A percentile compares a stretch with the other conserved stretches of the same genome.
These are phyloP conservation scores for Sebastes nivosus DNA, from an alignment of 2,797 vertebrate genomes.

Conservation along the genomic window DNA sequence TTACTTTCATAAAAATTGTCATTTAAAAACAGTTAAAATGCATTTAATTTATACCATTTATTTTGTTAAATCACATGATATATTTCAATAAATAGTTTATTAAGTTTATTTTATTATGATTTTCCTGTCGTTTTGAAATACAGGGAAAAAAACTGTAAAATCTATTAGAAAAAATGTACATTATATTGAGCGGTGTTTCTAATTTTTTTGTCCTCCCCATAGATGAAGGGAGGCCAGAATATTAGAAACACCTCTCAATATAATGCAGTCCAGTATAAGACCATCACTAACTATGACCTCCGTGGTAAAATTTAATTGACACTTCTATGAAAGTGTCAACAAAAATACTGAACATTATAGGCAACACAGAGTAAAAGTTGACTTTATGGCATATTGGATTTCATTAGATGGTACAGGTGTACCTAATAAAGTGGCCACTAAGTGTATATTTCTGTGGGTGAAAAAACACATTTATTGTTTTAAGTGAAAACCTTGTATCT, in stretches of 20 bases:
- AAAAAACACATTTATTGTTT: not conserved
- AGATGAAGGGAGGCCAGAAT: not conserved
- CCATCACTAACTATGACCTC: not conserved
- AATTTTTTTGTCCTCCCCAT: not conserved
- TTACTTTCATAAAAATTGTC: too few relatives aligned
- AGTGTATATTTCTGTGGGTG: not conserved
- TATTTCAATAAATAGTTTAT: too few relatives aligned
- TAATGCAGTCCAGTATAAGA: not conserved
- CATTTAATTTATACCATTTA: rapidly evolving
- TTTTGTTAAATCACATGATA: too few relatives aligned
- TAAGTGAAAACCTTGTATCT: not conserved
- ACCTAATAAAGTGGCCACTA: not conserved
- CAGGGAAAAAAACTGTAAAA: too few relatives aligned
- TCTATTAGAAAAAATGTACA: rapidly evolving
- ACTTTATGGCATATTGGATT: not conserved
- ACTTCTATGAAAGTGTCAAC: not conserved
- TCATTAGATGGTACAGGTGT: not conserved
- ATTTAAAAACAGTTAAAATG: rapidly evolving
- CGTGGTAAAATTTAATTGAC: not conserved
- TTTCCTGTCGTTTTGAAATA: rapidly evolving
- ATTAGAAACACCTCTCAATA: not conserved
- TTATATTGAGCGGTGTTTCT: not conserved
- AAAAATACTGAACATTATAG: not conserved
- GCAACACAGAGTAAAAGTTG: not conserved
- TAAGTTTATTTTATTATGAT: too few relatives aligned